Percentiles rank a stretch among this genome's conserved stretches.
Evolutionary conservation across 2,797 vertebrate genomes (phyloP).

Genomic region (Liparis tanakae): DNA sequence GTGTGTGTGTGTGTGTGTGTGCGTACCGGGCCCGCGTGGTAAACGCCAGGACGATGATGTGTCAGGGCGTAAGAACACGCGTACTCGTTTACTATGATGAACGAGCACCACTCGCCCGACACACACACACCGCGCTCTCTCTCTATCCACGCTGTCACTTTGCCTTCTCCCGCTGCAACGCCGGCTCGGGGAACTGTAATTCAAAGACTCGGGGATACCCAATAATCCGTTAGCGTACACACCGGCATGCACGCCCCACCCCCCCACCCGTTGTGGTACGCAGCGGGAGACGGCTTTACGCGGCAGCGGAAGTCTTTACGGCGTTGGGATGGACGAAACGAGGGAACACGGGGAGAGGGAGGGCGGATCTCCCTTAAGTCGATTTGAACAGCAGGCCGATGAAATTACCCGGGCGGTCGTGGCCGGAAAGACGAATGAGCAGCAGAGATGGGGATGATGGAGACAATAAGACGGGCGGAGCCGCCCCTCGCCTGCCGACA

Average conservation of each 20-base stretch:
- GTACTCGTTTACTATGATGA: slow-evolving; percentile 84
- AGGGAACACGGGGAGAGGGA: slow-evolving; percentile 59
- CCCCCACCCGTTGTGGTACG: slow-evolving; percentile 47
- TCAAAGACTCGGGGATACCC: slow-evolving; percentile 60
- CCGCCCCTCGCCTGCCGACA: slow-evolving; percentile 53
- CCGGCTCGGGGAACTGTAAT: slow-evolving; percentile 60
- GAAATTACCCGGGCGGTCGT: slow-evolving; percentile 80
- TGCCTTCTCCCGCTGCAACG: slow-evolving; percentile 66
- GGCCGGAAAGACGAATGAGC: slow-evolving; percentile 79
- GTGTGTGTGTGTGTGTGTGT: slow-evolving; percentile 52
- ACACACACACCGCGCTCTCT: slow-evolving; percentile 72
- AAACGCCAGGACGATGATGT: slow-evolving; percentile 81
- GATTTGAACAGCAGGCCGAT: slow-evolving; percentile 80
- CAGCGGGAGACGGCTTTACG: slow-evolving; percentile 67
- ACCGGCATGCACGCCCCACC: slow-evolving; percentile 31
- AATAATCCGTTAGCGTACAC: slow-evolving; percentile 54
- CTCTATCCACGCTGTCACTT: slow-evolving; percentile 76
- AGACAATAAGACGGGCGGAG: slow-evolving; percentile 74
- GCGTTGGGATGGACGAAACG: slow-evolving; percentile 71
- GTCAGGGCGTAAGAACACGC: slow-evolving; percentile 73
- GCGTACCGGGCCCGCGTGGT: too few species aligned
- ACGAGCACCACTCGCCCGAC: slow-evolving; percentile 74
- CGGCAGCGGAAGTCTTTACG: slow-evolving; percentile 73
- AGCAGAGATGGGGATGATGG: slow-evolving; percentile 67
- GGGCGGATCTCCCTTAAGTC: slow-evolving; percentile 77